Percentiles rank a stretch among this genome's conserved stretches.
Conservation (phyloP, 2,888 invertebrate species). For the Seira ritae region DNA sequence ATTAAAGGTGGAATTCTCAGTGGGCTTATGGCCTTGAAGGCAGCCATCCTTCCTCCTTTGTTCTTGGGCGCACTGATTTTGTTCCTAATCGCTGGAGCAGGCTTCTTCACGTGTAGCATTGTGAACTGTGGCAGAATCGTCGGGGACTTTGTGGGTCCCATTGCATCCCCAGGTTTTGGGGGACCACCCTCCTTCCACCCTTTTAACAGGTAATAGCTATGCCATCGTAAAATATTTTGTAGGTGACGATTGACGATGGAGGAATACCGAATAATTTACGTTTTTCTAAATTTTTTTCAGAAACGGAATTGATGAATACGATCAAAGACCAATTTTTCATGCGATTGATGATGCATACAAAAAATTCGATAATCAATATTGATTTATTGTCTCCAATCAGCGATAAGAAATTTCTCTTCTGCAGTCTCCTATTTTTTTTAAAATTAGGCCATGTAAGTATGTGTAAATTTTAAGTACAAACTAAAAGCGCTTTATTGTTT, state of each 20-base stretch:
- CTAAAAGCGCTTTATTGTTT: too few species aligned
- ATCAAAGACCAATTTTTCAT: constrained; percentile 68
- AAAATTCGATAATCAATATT: constrained; percentile 52
- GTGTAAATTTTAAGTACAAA: too few species aligned
- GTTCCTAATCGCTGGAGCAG: constrained; percentile 69
- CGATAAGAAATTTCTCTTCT: too few species aligned
- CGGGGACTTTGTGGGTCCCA: constrained; percentile 42
- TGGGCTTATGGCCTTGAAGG: constrained; percentile 67
- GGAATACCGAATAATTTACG: too few species aligned
- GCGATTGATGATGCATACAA: constrained; percentile 69
- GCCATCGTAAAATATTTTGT: background rate
- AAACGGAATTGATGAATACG: constrained; percentile 66
- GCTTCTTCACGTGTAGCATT: constrained; percentile 68
- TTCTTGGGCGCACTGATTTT: constrained; percentile 66
- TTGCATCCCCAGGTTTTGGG: constrained; percentile 31
- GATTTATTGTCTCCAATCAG: too few species aligned
- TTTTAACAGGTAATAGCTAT: constrained; percentile 69
- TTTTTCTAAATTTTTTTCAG: constrained; percentile 40
- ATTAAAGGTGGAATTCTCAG: constrained; percentile 68
- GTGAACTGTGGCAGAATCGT: constrained; percentile 63
- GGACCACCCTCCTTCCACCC: constrained; percentile 39
- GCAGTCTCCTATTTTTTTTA: too few species aligned
- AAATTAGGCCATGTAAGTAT: too few species aligned
- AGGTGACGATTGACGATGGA: too few species aligned
- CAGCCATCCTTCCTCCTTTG: constrained; percentile 67